Evolutionary conservation across 2,113 vertebrate species (phyloP).

Genomic region (Leucosticte australis): DNA sequence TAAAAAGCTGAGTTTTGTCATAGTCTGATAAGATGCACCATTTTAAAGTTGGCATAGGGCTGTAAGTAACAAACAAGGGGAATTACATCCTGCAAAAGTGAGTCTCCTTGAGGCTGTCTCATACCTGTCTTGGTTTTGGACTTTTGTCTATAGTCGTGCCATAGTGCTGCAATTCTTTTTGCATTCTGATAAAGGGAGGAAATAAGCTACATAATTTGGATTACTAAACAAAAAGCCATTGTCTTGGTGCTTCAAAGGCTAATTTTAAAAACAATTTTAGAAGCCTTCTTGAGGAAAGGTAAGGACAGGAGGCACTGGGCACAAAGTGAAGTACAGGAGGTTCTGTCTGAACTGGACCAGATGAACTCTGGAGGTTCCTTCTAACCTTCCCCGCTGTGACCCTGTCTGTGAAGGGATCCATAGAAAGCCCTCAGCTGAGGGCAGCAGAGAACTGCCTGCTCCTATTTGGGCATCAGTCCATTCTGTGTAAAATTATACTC

Average conservation of each 20-base stretch:
- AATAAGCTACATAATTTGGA: background rate
- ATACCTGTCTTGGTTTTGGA: background rate
- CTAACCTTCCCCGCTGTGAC: background rate
- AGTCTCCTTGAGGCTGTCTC: background rate
- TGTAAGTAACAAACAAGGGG: background rate
- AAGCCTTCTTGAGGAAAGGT: background rate
- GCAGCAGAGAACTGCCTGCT: background rate
- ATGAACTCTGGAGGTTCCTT: background rate
- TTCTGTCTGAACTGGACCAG: background rate
- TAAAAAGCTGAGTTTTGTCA: background rate
- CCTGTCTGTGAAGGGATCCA: background rate
- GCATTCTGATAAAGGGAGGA: background rate
- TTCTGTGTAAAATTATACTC: background rate
- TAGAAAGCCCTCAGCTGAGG: background rate
- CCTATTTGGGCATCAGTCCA: background rate
- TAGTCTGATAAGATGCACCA: background rate
- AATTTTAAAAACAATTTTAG: background rate
- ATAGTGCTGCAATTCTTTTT: background rate
- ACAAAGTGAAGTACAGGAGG: background rate
- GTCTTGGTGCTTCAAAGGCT: background rate
- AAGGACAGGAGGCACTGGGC: background rate
- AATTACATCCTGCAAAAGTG: background rate
- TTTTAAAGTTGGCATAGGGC: background rate
- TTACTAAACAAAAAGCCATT: background rate
- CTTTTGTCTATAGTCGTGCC: background rate